Percentiles rank a stretch among this genome's conserved stretches.
Conservation (phyloP, 2,113 vertebrate genomes). For the Cryptotis parvus region DNA sequence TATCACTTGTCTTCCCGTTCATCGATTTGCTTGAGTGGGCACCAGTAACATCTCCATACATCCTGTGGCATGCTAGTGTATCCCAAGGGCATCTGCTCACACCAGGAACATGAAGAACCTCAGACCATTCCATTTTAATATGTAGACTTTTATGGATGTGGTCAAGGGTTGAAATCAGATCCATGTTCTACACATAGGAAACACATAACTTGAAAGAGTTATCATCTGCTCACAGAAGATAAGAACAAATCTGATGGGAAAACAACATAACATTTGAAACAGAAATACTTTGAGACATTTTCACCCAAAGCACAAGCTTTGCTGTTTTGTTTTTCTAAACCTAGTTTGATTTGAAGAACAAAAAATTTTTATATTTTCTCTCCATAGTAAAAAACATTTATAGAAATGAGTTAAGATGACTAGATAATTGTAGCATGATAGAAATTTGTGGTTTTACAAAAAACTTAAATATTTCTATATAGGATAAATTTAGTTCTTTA, state of each 20-base stretch:
- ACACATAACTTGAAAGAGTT: background rate
- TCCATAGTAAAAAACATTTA: too few relatives aligned
- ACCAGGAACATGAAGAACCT: too few relatives aligned
- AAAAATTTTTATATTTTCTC: background rate
- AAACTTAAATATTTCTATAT: background rate
- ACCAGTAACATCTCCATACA: too few relatives aligned
- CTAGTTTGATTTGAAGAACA: constrained; percentile 23
- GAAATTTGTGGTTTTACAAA: background rate
- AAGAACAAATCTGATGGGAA: background rate
- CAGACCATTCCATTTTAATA: background rate
- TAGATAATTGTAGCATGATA: too few relatives aligned
- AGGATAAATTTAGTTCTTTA: constrained; percentile 2
- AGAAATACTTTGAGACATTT: background rate
- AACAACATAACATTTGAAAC: background rate
- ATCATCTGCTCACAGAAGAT: background rate
- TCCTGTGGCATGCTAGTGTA: too few relatives aligned
- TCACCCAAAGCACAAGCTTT: background rate
- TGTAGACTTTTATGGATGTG: background rate
- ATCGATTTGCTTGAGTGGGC: too few relatives aligned
- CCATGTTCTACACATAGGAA: background rate
- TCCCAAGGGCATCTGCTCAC: too few relatives aligned
- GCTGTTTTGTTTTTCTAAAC: constrained; percentile 30
- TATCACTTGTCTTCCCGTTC: too few relatives aligned
- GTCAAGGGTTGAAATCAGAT: background rate
- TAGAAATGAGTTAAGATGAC: too few relatives aligned